These are phyloP conservation scores for Ceratina japonica DNA, from an alignment of 1,140 invertebrate genomes.

Conservation along the genomic window DNA sequence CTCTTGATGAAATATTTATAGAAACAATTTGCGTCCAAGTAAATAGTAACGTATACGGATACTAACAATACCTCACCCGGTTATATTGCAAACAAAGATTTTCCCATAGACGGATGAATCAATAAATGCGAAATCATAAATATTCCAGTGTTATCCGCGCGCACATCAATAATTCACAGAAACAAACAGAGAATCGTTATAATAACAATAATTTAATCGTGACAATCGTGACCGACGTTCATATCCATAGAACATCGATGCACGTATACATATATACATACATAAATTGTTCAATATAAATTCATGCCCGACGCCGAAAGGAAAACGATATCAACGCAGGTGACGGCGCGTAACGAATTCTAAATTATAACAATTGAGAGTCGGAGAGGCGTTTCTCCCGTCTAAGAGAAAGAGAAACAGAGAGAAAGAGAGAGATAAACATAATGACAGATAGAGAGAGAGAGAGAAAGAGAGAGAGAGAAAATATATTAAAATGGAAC, in stretches of 20 bases:
- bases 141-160: neutral
- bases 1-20: too few species aligned
- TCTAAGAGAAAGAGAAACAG: neutral
- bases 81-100: too few species aligned
- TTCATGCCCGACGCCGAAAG: neutral
- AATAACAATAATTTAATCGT: neutral
- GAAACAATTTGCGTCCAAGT: too few species aligned
- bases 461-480: neutral
- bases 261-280: too few species aligned
- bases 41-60: too few species aligned
- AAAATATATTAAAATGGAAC: slow-evolving; percentile 50
- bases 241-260: neutral
- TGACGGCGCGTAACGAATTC: slow-evolving; percentile 5
- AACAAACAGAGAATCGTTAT: too few species aligned
- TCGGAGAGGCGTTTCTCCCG: slow-evolving; percentile 37
- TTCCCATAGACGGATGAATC: neutral
- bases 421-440: too few species aligned
- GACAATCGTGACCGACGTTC: too few species aligned
- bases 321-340: slow-evolving; percentile 20
- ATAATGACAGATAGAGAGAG: neutral
- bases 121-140: neutral
- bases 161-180: neutral
- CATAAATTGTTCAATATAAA: neutral
- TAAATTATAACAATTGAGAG: slow-evolving; percentile 39
- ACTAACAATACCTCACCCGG: too few species aligned